These are phyloP conservation scores for Sigmodon hispidus DNA, from an alignment of 2,113 vertebrate species.

Conservation along the genomic window DNA sequence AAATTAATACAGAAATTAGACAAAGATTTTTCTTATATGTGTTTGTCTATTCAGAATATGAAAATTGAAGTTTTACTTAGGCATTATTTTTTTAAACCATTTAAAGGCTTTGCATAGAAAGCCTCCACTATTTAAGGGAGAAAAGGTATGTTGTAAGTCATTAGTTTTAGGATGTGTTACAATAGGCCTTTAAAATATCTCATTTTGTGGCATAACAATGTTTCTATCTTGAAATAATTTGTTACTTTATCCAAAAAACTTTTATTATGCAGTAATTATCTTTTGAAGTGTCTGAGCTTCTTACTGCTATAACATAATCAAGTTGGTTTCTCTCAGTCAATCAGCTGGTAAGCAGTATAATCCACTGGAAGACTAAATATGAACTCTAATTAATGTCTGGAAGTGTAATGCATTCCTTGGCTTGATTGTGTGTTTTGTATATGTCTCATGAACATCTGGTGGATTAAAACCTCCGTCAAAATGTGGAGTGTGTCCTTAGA, in stretches of 20 bases:
- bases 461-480: constrained; percentile 56
- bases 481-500: background rate
- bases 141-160: background rate
- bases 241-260: constrained; percentile 6
- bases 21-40: background rate
- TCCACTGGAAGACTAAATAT: constrained; percentile 36
- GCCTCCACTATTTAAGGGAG: background rate
- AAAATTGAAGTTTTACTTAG: constrained; percentile 12
- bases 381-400: constrained; percentile 41
- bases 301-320: constrained; percentile 48
- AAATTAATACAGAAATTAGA: background rate
- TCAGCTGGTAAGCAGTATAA: constrained; percentile 46
- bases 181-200: background rate
- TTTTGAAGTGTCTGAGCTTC: constrained; percentile 49
- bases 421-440: constrained; percentile 40
- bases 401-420: constrained; percentile 28
- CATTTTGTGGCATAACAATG: background rate
- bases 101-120: background rate
- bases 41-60: background rate
- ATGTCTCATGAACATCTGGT: constrained; percentile 55
- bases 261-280: background rate
- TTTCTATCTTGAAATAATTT: background rate
- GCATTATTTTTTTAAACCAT: background rate
- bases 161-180: background rate
- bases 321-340: constrained; percentile 33